Percentiles rank a stretch among this genome's conserved stretches.
Evolutionary conservation across 2,113 vertebrate species (phyloP).

Genomic region (Heloderma charlesbogerti): DNA sequence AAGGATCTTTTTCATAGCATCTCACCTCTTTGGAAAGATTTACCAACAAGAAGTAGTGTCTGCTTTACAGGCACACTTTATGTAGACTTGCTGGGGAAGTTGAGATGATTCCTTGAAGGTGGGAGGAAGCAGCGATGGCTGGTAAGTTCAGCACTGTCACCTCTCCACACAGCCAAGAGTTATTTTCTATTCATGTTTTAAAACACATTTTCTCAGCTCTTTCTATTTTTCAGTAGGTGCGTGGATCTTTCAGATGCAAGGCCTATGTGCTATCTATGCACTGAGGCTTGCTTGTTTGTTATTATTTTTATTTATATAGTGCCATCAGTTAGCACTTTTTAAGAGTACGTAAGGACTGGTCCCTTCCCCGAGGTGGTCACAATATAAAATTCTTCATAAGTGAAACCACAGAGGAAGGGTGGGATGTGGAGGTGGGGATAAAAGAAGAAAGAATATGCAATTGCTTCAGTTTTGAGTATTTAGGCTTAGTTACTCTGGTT

Average conservation of each 20-base stretch:
- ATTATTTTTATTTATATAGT: neutral
- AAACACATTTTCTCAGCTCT: neutral
- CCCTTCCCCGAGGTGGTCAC: neutral
- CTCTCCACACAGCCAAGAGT: neutral
- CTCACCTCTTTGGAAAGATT: slow-evolving; percentile 53
- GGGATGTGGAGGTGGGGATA: neutral
- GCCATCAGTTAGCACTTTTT: neutral
- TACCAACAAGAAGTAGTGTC: slow-evolving; percentile 7
- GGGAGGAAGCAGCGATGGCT: neutral
- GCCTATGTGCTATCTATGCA: neutral
- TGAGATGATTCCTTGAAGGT: neutral
- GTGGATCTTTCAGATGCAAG: neutral
- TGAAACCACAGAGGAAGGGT: neutral
- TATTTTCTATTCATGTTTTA: neutral
- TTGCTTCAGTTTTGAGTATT: neutral
- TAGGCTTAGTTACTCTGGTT: neutral
- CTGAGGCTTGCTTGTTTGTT: neutral
- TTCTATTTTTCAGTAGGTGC: neutral
- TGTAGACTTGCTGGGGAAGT: neutral
- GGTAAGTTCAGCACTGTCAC: neutral
- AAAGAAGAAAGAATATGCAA: neutral
- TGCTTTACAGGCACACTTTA: neutral
- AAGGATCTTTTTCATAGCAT: slow-evolving; percentile 42
- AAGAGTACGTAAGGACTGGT: neutral
- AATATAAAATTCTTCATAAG: neutral